phyloP scores from a whole-genome alignment of 2,888 invertebrate genomes.

The Mylabris sibirica region DNA sequence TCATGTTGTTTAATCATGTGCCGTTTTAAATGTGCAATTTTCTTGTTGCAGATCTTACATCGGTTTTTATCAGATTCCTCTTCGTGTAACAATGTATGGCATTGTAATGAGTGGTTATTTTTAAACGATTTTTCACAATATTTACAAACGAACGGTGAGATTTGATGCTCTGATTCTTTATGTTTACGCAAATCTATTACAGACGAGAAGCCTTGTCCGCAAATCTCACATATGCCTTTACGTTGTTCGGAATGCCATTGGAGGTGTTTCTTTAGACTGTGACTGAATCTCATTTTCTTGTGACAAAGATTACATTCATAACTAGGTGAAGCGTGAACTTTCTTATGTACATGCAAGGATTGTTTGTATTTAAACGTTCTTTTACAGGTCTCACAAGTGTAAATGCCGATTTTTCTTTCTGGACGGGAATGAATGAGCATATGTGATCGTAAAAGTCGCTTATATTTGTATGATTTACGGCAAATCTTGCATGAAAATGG shows the following conservation, averaged over 20 bases:
- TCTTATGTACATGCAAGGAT: background rate
- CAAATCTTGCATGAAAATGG: background rate
- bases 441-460: background rate
- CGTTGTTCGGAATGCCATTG: background rate
- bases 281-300: background rate
- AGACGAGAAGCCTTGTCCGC: background rate
- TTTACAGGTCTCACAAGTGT: background rate
- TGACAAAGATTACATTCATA: background rate
- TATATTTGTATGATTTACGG: background rate
- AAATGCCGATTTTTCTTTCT: background rate
- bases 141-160: slow-evolving; percentile 33
- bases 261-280: background rate
- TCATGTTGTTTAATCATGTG: background rate
- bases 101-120: background rate
- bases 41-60: background rate
- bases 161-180: background rate
- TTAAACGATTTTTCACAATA: slow-evolving; percentile 42
- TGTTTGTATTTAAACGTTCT: background rate
- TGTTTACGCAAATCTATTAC: background rate
- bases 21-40: background rate
- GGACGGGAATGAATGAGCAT: background rate
- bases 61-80: background rate
- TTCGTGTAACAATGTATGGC: background rate
- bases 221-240: background rate
- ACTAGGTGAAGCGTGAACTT: background rate